Base-by-base conservation (phyloP, 2,888 invertebrate genomes). In the Drosophila helvetica region DNA sequence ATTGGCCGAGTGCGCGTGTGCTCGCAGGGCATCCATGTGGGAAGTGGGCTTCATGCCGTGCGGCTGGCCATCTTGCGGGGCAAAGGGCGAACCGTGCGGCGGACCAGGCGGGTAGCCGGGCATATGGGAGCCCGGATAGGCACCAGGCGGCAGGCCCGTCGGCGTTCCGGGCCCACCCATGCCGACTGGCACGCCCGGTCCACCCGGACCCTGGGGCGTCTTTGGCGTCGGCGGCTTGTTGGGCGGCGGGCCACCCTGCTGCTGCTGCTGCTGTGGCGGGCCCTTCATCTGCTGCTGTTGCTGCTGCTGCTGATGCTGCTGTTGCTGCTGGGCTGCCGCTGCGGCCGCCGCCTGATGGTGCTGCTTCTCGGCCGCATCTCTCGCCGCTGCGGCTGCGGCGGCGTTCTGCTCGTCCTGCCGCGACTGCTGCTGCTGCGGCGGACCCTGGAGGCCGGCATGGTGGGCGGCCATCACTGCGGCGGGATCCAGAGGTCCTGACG, bases 11-110 rank as follows among this genome's bases (percentile, higher is more conserved):
- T 95, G 95, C 10, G 96, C 96, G 90, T 96, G 96, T 50, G 96
- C 94, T 75, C 96, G 92, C 68, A 96, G 91, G 55, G 95, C 96
- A 84, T 96, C 96, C 86, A 96, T 96, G 95, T 58, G 96, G 94
- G 93, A 96, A 48, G 92, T 92, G 51, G 92, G 92, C 73, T 92
- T 92, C 6, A 90, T 75, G 15, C 90, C 96, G 59, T 95, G 94
- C 91, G 95, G 94, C 47, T 95, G 94, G 87, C 95, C 95, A 45
- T 95, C 94, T 64, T 94, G 94, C 12, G 85, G 85, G n/a, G 85
- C 85, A 90, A 95, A 95, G 12, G 91, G 89, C 12, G 95, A 94
- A 82, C 95, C 94, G 43, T 94, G 93, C 80, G 86, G 91, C 78
- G 90, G 91, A 1, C 75, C 75, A 76, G 88, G 91, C 38, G 91